Conservation (phyloP, 2,888 invertebrate genomes). For the Pyrrhia umbra region DNA sequence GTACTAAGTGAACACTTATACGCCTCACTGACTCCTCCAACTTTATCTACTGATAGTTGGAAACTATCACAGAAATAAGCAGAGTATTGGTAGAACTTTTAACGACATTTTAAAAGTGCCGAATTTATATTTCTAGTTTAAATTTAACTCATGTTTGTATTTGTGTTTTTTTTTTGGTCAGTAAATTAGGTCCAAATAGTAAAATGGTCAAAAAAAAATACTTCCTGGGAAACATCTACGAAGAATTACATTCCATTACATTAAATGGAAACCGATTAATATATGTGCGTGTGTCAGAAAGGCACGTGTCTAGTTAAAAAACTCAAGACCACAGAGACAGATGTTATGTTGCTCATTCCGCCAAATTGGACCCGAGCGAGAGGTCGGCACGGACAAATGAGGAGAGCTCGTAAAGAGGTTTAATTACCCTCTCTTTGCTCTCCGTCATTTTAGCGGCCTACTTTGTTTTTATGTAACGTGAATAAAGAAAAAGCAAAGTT, state of each 20-base stretch:
- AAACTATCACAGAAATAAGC: slow-evolving; percentile 42
- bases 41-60: slow-evolving; percentile 40
- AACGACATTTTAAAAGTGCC: slow-evolving; percentile 45
- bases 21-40: slow-evolving; percentile 40
- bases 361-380: slow-evolving; percentile 67
- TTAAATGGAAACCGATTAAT: slow-evolving; percentile 25
- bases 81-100: slow-evolving; percentile 38
- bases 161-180: too few relatives aligned
- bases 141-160: not conserved
- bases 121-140: slow-evolving; percentile 14
- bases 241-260: slow-evolving; percentile 11
- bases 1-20: slow-evolving; percentile 57
- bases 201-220: not conserved
- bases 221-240: slow-evolving; percentile 1
- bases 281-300: slow-evolving; percentile 48
- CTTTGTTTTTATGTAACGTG: slow-evolving; percentile 63
- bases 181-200: too few relatives aligned
- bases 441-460: slow-evolving; percentile 70
- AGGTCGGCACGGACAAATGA: slow-evolving; percentile 71
- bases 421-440: slow-evolving; percentile 74
- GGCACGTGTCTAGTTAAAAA: slow-evolving; percentile 55
- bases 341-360: slow-evolving; percentile 68
- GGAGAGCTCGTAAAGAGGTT: slow-evolving; percentile 75
- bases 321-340: slow-evolving; percentile 53
- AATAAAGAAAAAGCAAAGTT: slow-evolving; percentile 55